These are phyloP conservation scores for Acronicta aceris DNA, from an alignment of 2,888 invertebrate genomes.

Conservation along the genomic window DNA sequence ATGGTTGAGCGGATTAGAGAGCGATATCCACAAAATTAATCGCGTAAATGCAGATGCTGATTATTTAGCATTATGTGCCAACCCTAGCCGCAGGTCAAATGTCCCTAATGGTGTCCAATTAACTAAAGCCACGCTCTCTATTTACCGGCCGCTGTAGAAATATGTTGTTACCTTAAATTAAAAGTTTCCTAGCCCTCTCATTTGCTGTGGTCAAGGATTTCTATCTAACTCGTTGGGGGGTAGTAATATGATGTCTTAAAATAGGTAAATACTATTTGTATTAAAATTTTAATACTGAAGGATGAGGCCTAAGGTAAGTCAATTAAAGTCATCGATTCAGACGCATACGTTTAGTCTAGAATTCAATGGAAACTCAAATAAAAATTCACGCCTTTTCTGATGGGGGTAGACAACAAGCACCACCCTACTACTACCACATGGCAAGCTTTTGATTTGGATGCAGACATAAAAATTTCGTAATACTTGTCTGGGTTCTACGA, in stretches of 20 bases:
- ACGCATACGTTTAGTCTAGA: too few relatives aligned
- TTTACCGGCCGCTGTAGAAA: constrained; percentile 49
- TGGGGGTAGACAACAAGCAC: too few relatives aligned
- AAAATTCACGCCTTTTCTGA: too few relatives aligned
- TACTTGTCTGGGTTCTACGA: too few relatives aligned
- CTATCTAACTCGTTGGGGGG: constrained; percentile 12
- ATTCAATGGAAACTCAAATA: too few relatives aligned
- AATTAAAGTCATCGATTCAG: too few relatives aligned
- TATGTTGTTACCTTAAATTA: constrained; percentile 49
- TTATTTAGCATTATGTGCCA: constrained; percentile 10
- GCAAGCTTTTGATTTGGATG: too few relatives aligned
- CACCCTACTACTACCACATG: too few relatives aligned
- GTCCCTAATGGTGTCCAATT: constrained; percentile 63
- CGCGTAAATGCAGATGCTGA: neutral
- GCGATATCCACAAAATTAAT: neutral
- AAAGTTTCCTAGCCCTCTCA: constrained; percentile 36
- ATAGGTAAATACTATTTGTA: constrained; percentile 5
- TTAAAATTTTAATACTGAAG: neutral
- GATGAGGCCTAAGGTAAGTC: neutral
- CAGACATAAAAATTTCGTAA: too few relatives aligned
- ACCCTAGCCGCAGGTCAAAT: constrained; percentile 55
- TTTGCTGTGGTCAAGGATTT: constrained; percentile 28
- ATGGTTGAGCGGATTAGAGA: too few relatives aligned
- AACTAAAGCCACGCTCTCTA: constrained; percentile 55
- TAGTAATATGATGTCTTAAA: neutral